Evolutionary conservation across 2,888 invertebrate genomes (phyloP), one percentile per base, ranked within the genome.

Genomic region (Tachina fera): DNA sequence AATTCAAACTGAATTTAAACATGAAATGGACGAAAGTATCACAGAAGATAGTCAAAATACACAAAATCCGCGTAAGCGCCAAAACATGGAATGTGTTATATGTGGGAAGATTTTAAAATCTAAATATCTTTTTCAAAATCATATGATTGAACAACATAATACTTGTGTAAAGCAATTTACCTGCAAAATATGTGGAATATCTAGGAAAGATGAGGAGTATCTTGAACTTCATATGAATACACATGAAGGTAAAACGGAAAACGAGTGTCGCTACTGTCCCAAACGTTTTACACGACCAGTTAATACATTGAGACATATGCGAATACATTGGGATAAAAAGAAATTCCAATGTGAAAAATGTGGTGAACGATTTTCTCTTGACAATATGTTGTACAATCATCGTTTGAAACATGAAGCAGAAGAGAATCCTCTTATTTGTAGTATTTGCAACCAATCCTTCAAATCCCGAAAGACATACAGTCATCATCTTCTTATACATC

Each of bases 341-440:
- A 91, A 92, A 71, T 92, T 90, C 63, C 92, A 92, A 80, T 92
- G 92, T 51, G 92, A 92, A 84, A 92, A 92, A 81, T 92, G 92
- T 58, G 92, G 92, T 0, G 81, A 91, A 67, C 89, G 92, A 1
- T 92, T 92, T 84, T 92, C 92, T 0, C 90, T 91, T 68, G 91
- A 90, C 16, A 91, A 92, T 31, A 87, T 92, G 11, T 79, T 92
- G 1, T 92, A 92, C 70, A 92, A 92, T 47, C 92, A 92, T 84
- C 89, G 91, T 1, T 83, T 92, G 85, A 89, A 89, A 0, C 92
- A 92, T 45, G 92, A 92, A 31, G 92, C 92, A 4, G 92, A 92
- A 65, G 92, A 92, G 61, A 90, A 91, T 84, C 92, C 92, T 0
- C 87, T 92, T 0, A 91, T 92, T 43, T 92, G 92, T 72, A 89